A percentile compares a stretch with the other conserved stretches of the same genome.
phyloP scores from a whole-genome alignment of 2,797 vertebrate species.

The Channa striata region DNA sequence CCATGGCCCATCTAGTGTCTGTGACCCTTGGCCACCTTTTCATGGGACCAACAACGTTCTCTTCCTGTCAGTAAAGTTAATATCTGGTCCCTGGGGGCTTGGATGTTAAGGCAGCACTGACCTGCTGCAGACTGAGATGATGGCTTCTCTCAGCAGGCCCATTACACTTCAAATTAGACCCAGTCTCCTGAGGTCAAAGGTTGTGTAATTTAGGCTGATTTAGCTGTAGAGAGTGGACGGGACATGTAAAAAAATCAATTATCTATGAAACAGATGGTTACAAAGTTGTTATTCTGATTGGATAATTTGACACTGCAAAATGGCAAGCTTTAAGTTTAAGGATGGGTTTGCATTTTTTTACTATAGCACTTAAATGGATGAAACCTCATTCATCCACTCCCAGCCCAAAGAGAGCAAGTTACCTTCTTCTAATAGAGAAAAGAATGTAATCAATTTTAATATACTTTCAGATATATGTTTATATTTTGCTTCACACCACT shows the following conservation, averaged over 20 bases:
- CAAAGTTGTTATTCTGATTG: slow-evolving; percentile 12
- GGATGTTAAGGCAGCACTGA: slow-evolving; percentile 63
- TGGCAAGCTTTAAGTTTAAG: background rate
- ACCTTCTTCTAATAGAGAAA: no score
- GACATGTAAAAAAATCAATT: slow-evolving; percentile 11
- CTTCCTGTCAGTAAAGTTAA: slow-evolving; percentile 83
- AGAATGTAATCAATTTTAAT: no score
- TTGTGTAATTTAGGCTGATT: slow-evolving; percentile 52
- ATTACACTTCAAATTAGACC: slow-evolving; percentile 68
- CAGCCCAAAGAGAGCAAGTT: no score
- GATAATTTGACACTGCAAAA: background rate
- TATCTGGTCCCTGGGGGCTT: slow-evolving; percentile 72
- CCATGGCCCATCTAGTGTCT: slow-evolving; percentile 76
- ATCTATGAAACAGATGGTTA: slow-evolving; percentile 23
- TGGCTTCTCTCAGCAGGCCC: slow-evolving; percentile 69
- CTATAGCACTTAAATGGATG: no score
- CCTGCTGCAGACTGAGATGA: slow-evolving; percentile 64
- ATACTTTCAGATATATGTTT: no score
- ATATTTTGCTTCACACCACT: background rate
- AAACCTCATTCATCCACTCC: no score
- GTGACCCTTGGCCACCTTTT: slow-evolving; percentile 80
- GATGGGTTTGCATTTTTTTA: no score
- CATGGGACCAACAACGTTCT: slow-evolving; percentile 80
- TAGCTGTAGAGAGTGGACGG: slow-evolving; percentile 25
- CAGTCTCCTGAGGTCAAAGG: slow-evolving; percentile 62